Percentiles rank a stretch among this genome's conserved stretches.
Evolutionary conservation across 2,888 invertebrate genomes (phyloP).

Genomic region (Glaucopsyche alexis): DNA sequence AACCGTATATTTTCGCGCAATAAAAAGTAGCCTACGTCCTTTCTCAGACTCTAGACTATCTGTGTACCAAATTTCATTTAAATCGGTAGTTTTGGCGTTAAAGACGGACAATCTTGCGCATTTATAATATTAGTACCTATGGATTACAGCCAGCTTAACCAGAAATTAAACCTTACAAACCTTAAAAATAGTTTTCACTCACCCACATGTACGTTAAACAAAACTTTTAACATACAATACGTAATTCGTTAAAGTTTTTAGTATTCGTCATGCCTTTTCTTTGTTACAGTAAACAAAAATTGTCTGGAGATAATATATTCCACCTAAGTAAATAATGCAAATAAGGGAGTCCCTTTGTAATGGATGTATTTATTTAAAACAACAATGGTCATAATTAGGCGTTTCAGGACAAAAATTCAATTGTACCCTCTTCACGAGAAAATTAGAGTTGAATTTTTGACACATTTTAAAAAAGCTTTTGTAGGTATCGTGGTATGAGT

Average conservation of each 20-base stretch:
- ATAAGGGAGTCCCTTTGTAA: constrained; percentile 27
- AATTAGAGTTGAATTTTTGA: constrained; percentile 23
- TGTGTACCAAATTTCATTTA: too few species aligned
- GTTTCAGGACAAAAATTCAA: constrained; percentile 28
- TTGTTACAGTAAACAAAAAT: constrained; percentile 18
- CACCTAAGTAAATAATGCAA: constrained; percentile 28
- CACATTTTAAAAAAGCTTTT: background rate
- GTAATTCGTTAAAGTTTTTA: constrained; percentile 1
- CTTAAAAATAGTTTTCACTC: background rate
- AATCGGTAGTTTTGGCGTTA: too few species aligned
- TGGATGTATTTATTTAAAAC: constrained; percentile 29
- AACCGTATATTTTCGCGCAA: too few species aligned
- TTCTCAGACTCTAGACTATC: too few species aligned
- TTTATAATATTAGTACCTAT: too few species aligned
- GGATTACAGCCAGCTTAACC: too few species aligned
- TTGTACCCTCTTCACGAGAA: constrained; percentile 18
- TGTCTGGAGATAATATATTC: constrained; percentile 24
- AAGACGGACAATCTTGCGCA: too few species aligned
- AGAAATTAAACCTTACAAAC: background rate
- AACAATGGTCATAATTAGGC: constrained; percentile 37
- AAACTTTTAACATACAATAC: constrained; percentile 3
- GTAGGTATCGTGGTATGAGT: too few species aligned
- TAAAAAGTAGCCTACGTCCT: too few species aligned
- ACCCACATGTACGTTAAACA: background rate
- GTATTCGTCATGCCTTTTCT: constrained; percentile 13